phyloP scores from a whole-genome alignment of 2,888 invertebrate genomes.

The Microctonus brassicae region DNA sequence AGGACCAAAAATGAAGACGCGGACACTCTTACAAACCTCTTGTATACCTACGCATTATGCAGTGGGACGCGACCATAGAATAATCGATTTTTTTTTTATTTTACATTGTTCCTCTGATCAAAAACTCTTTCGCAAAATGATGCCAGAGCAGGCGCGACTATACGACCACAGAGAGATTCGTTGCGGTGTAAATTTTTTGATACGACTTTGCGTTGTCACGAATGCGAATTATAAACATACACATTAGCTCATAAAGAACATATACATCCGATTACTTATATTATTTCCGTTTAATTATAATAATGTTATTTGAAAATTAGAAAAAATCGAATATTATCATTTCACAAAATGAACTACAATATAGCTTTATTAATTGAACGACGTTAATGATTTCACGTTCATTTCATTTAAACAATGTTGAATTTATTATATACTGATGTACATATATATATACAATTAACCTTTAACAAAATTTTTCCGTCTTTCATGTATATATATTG shows the following conservation, averaged over 20 bases:
- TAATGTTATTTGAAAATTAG: too few relatives aligned
- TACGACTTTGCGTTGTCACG: too few relatives aligned
- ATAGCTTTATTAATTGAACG: too few relatives aligned
- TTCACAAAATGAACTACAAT: too few relatives aligned
- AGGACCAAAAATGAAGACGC: background rate
- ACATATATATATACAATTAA: background rate
- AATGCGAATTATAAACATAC: too few relatives aligned
- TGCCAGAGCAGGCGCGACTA: too few relatives aligned
- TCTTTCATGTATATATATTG: slow-evolving; percentile 20
- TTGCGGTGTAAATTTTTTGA: background rate
- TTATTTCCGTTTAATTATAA: too few relatives aligned
- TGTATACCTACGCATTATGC: slow-evolving; percentile 16
- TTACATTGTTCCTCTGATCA: background rate
- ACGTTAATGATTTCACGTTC: too few relatives aligned
- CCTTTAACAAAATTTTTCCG: background rate
- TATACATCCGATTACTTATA: too few relatives aligned
- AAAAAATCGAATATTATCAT: too few relatives aligned
- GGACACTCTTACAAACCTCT: slow-evolving; percentile 5
- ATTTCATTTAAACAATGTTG: background rate
- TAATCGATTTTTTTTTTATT: too few relatives aligned
- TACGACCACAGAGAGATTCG: background rate
- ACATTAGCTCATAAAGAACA: too few relatives aligned
- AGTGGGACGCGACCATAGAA: background rate
- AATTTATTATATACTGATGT: background rate
- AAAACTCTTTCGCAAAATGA: background rate